These are phyloP conservation scores for Leucoma salicis DNA, from an alignment of 2,888 invertebrate genomes.

Conservation along the genomic window DNA sequence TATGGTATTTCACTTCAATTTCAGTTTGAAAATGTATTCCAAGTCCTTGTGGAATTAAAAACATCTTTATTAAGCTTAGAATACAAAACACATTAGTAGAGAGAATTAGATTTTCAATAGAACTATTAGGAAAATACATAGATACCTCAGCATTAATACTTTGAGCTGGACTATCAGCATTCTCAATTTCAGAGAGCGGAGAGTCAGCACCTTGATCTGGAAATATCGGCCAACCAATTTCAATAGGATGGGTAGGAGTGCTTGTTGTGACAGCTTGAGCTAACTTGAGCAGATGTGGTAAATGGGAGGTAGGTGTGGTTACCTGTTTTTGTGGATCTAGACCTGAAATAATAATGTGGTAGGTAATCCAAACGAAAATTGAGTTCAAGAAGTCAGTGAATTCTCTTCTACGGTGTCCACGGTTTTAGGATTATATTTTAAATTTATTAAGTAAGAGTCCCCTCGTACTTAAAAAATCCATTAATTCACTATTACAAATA, in stretches of 20 bases:
- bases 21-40: too few species aligned
- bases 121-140: background rate
- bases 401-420: too few species aligned
- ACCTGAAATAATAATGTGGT: constrained; percentile 24
- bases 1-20: too few species aligned
- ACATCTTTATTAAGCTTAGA: too few species aligned
- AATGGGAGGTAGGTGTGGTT: constrained; percentile 67
- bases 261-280: constrained; percentile 65
- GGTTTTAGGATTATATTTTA: too few species aligned
- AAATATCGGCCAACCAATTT: constrained; percentile 62
- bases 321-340: constrained; percentile 50
- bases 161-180: constrained; percentile 60
- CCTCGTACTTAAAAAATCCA: too few species aligned
- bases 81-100: too few species aligned
- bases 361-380: too few species aligned
- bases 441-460: too few species aligned
- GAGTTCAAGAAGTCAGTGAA: too few species aligned
- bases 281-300: constrained; percentile 54
- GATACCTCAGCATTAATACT: constrained; percentile 57
- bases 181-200: constrained; percentile 73
- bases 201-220: constrained; percentile 65
- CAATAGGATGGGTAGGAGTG: constrained; percentile 64
- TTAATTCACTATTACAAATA: too few species aligned
- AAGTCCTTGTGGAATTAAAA: too few species aligned
- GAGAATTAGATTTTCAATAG: background rate